Evolutionary conservation across 1,140 invertebrate species (phyloP).

Genomic region (Drusus annulatus): DNA sequence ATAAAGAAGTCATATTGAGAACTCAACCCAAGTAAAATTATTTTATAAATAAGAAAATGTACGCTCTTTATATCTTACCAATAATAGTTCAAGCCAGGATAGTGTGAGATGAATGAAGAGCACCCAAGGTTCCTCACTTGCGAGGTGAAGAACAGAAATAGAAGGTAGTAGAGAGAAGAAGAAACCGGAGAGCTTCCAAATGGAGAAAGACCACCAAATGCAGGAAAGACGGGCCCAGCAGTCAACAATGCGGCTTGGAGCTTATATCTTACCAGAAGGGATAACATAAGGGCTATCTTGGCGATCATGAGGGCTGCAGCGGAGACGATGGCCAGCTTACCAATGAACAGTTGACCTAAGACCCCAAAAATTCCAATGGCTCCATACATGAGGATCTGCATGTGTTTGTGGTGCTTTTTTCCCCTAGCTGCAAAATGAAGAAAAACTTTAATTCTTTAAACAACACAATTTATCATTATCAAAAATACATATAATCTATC

Average conservation of each 20-base stretch:
- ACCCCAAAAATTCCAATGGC: slow-evolving; percentile 76
- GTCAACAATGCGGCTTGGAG: slow-evolving; percentile 47
- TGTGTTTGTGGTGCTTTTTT: slow-evolving; percentile 63
- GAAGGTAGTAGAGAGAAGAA: slow-evolving; percentile 7
- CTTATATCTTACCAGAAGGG: slow-evolving; percentile 69
- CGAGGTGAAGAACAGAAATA: slow-evolving; percentile 20
- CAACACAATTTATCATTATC: no score
- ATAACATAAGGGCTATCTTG: slow-evolving; percentile 79
- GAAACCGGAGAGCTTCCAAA: not conserved
- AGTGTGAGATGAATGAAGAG: not conserved
- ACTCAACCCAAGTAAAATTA: no score
- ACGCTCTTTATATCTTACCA: not conserved
- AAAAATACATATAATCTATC: no score
- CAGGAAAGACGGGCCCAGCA: not conserved
- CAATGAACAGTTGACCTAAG: slow-evolving; percentile 78
- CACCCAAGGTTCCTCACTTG: not conserved
- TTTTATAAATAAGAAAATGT: no score
- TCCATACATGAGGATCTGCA: slow-evolving; percentile 75
- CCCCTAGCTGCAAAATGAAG: not conserved
- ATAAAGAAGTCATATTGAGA: no score
- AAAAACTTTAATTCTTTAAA: no score
- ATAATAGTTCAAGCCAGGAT: not conserved
- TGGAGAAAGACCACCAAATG: not conserved
- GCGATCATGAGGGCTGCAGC: slow-evolving; percentile 78
- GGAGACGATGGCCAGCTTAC: slow-evolving; percentile 78